Base-by-base conservation (phyloP, 2,888 invertebrate species). In the Drosophila recens region DNA sequence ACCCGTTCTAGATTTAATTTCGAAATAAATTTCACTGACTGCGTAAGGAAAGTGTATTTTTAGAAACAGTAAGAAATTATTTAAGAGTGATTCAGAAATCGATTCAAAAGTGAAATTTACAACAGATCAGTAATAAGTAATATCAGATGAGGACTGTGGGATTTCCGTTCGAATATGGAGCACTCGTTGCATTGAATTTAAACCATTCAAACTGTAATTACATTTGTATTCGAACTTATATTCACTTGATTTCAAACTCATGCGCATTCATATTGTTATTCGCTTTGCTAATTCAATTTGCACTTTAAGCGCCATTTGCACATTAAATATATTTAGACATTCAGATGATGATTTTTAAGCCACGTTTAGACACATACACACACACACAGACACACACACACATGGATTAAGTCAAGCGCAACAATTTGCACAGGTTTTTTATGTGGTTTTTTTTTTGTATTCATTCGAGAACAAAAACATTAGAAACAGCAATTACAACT, bases 341-440 rank as follows among this genome's bases (percentile, higher is more conserved):
- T 42, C 20, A 20, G 51, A 30, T 45, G 51, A 30, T 45, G 36
- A 52, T 49, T 46, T 43, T 56, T 40, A 43, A 67, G 10, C 57
- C 43, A 54, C 54, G 40, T 43, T 63, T 56, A 49, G 17, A 59
- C 45, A 56, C 54, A 42, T 9, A 20, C 34, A 33, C 34, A 38
- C 34, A 48, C 43, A 9, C 10, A 42, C 10, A n/a, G n/a, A 51
- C 59, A 13, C 36, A 9, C 10, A 34, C 45, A 30, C 58, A 8
- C 9, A 38, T 17, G n/a, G 30, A 30, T 57, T 61, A 43, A 49
- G 56, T 52, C 65, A 70, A 62, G 76, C 79, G 62, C 51, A 78
- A 63, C 78, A 33, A 63, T 62, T 67, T 61, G 17, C 56, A 73
- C 46, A 36, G 79, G 74, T 20, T 57, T 72, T 72, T 71, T 59